Base-by-base conservation (phyloP, 2,888 invertebrate species). In the Aromia moschata region DNA sequence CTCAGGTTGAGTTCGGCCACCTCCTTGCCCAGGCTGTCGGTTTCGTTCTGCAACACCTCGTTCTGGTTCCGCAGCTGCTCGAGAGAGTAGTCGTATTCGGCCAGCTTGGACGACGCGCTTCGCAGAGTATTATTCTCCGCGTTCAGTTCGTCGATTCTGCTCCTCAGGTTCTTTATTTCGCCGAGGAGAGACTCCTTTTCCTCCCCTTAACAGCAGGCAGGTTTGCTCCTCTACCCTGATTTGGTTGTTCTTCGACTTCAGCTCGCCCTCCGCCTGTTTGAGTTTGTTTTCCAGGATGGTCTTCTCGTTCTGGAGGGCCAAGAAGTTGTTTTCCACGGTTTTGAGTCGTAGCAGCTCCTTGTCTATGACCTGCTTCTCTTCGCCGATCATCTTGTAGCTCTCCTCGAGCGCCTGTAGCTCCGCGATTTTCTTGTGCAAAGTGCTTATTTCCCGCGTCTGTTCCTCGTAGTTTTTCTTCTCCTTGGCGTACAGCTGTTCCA, bases 1-100 rank as follows among this genome's bases (percentile, higher is more conserved):
- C 76, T 68, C 44, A 60, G 51, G 43, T 72, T 69, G 10, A 80
- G 60, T 60, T 74, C 74, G 1, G 60, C 47, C n/a, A 76, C 71
- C 68, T 79, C 78, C 40, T 66, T 53, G 2, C 56, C 56, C 1
- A 69, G 41, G 56, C 67, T 70, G 17, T 61, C 65, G 25, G 54
- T 56, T 20, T 61, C 60, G 5, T 53, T 47, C 56, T 66, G 58
- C 11, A 72, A 56, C 7, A 44, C 49, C 18, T 47, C 56, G 25
- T 56, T 65, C 30, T 64, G 61, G n/a, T 11, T 40, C 30, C 54
- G 51, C 5, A 59, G 45, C n/a, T 61, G 56, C 2, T 16, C 14
- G 14, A 60, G 18, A 30, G 53, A 51, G 0, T 31, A 18, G 11
- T 49, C 40, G 1, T 54, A 37, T 14, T 58, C 58, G 14, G 52